Percentiles rank a stretch among this genome's conserved stretches.
Evolutionary conservation across 2,797 vertebrate genomes (phyloP).

Genomic region (Lerista edwardsae): DNA sequence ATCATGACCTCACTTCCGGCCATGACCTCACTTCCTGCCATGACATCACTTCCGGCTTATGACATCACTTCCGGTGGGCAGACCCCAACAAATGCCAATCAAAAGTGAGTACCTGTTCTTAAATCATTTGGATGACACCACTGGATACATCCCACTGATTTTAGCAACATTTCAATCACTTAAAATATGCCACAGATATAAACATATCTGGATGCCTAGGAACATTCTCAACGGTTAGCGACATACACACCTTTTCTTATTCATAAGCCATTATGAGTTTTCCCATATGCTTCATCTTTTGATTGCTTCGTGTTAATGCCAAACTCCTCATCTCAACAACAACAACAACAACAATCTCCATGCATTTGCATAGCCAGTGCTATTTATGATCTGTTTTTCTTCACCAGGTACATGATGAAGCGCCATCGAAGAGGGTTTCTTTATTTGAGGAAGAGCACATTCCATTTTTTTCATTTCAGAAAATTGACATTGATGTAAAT

Average conservation of each 20-base stretch:
- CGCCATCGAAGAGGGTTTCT: not conserved
- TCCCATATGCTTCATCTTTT: constrained; percentile 28
- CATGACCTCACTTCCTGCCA: too few relatives aligned
- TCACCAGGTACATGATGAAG: not conserved
- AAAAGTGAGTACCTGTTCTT: too few relatives aligned
- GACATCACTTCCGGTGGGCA: too few relatives aligned
- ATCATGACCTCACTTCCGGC: too few relatives aligned
- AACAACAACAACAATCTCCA: not conserved
- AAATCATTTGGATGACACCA: too few relatives aligned
- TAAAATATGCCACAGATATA: constrained; percentile 6
- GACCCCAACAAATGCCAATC: too few relatives aligned
- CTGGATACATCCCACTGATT: not conserved
- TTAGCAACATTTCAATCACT: constrained; percentile 5
- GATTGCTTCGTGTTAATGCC: constrained; percentile 30
- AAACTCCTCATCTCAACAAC: not conserved
- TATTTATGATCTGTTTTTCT: constrained; percentile 15
- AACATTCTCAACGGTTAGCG: constrained; percentile 30
- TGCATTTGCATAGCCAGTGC: constrained; percentile 25
- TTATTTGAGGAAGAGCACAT: not conserved
- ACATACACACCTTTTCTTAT: constrained; percentile 32
- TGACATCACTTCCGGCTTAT: too few relatives aligned
- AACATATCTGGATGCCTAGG: constrained; percentile 43
- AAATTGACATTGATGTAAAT: not conserved
- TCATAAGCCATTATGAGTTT: constrained; percentile 49
- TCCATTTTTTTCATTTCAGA: not conserved